A percentile compares a stretch with the other conserved stretches of the same genome.
Conservation (phyloP, 2,888 invertebrate genomes). For the Aporophyla nigra region DNA sequence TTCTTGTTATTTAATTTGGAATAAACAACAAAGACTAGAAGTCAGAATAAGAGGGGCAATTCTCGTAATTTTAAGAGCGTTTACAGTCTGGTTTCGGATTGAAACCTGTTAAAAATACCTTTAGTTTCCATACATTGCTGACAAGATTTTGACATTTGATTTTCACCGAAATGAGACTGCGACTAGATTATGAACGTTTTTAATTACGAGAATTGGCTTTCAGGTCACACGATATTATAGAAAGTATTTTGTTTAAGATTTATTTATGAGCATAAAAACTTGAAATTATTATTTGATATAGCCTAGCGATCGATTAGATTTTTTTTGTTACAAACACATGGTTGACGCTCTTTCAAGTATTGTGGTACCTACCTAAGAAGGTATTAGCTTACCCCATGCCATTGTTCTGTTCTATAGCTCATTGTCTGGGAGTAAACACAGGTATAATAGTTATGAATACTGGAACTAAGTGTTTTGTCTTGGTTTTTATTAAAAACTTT, state of each 20-base stretch:
- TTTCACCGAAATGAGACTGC: no score
- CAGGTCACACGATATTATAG: not conserved
- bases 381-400: slow-evolving; percentile 50
- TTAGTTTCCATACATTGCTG: no score
- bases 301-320: not conserved
- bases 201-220: no score
- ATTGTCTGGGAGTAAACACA: slow-evolving; percentile 26
- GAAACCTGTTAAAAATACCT: no score
- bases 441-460: slow-evolving; percentile 14
- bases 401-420: slow-evolving; percentile 49
- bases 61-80: no score
- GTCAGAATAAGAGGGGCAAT: no score
- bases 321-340: not conserved
- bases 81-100: no score
- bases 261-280: not conserved
- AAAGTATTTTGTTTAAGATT: not conserved
- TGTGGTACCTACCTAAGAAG: slow-evolving; percentile 15
- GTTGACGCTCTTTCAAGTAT: slow-evolving; percentile 3
- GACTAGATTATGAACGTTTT: no score
- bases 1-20: no score
- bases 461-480: not conserved
- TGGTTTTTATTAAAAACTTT: not conserved
- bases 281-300: not conserved
- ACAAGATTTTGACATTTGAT: no score
- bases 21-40: not conserved